Base-by-base conservation (phyloP, 2,888 invertebrate genomes). In the Galerucella pusilla region DNA sequence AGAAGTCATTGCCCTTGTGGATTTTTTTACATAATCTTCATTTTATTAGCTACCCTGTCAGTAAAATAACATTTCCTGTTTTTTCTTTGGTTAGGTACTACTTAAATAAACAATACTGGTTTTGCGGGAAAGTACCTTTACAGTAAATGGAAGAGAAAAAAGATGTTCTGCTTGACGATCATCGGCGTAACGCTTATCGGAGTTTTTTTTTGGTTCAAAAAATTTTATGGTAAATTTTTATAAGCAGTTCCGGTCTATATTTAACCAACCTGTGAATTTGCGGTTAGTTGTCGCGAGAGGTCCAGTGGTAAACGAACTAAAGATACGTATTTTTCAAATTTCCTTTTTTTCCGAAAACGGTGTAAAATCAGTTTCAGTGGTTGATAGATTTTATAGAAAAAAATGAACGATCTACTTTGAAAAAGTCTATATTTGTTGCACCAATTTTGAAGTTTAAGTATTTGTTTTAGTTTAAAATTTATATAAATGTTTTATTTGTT, bases 161-260 rank as follows among this genome's bases (percentile, higher is more conserved):
- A 57, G 12, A 35, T n/a, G 61, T 61, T 61, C 28, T 35, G 61
- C 61, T 61, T 35, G 12, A 14, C n/a, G 16, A 64, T 64, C 16
- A 45, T 11, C 45, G 16, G n/a, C 64, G 59, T 20, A n/a, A 12
- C 20, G 16, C 16, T 59, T 2, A 16, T 59, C 7, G 59, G 25
- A 2, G 59, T 59, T 59, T 67, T 67, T 54, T 67, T 49, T 49
- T 12, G 68, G 60, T 61, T 28, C 14, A 60, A 69, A 69, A 69
- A 69, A 46, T 69, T 45, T 60, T 61, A 60, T 69, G 68, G 68
- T 69, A 60, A 69, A 69, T 69, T 69, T 68, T 46, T 45, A 45
- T 68, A 59, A 59, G 59, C 68, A 68, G 68, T 68, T 68, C 68
- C 68, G 68, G 68, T 68, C 59, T 60, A 69, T 61, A 69, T 69